Base-by-base conservation (phyloP, 2,888 invertebrate genomes). In the Pasiphila rectangulata region DNA sequence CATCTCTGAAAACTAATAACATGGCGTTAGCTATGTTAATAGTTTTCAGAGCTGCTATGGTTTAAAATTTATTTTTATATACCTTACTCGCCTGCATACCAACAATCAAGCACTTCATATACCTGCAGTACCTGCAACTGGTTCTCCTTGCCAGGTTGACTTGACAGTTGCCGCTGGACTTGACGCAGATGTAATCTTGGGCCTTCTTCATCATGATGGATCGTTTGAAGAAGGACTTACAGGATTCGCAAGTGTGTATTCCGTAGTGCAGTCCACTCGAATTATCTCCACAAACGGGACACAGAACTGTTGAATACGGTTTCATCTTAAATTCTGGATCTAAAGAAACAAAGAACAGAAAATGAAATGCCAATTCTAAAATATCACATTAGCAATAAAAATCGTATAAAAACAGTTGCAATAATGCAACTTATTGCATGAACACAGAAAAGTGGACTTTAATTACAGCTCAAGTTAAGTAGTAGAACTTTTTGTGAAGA, bases 211-310 rank as follows among this genome's bases (percentile, higher is more conserved):
- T 44, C 19, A 73, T 68, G 0, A 76, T 32, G 0, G 79, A 70
- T 24, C 78, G 53, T 44, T 71, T 74, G 59, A 79, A 79, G 57
- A 79, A 79, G 0, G 64, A 62, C 35, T 73, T 77, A 63, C 79
- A 79, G 1, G 79, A 75, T 15, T 76, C 79, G 21, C 79, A 79
- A 0, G 72, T 69, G 25, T 39, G 36, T 4, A 68, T 44, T 0
- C 79, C 79, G 46, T 79, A 79, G 46, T 79, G 77, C 1, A 67
- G 42, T 0, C 79, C 78, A 45, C 56, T 69, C 1, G 59, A 48
- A 0, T 17, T 4, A 48, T 79, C 78, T 0, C 60, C 51, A 32
- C 79, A 79, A 0, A 79, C 51, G 0, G 72, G 76, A 38, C 78
- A 78, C 1, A n/a, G 7, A 1, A 16, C 3, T 4, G 2, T n/a